Evolutionary conservation across 1,140 invertebrate genomes (phyloP).

Genomic region (Delia radicum): DNA sequence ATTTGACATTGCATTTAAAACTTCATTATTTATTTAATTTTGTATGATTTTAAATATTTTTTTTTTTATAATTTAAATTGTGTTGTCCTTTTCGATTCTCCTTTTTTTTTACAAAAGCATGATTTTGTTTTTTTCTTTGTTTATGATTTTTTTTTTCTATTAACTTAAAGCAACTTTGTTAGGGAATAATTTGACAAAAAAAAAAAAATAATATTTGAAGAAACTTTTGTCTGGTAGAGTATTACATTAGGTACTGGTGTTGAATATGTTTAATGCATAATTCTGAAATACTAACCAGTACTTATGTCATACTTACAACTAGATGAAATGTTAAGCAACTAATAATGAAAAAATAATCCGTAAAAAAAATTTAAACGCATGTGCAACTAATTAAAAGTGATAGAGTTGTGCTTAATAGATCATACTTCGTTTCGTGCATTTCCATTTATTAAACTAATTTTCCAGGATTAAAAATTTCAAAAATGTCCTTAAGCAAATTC

Average conservation of each 20-base stretch:
- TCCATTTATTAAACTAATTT: too few species aligned
- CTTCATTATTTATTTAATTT: constrained; percentile 40
- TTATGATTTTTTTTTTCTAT: constrained; percentile 22
- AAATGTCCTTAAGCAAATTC: too few species aligned
- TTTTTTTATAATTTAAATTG: constrained; percentile 37
- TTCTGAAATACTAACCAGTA: constrained; percentile 63
- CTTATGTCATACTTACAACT: constrained; percentile 75
- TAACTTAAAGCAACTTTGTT: constrained; percentile 15
- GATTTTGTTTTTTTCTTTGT: constrained; percentile 8
- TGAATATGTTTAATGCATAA: constrained; percentile 41
- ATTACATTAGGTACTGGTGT: constrained; percentile 98
- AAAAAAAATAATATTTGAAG: background rate
- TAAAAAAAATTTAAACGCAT: background rate
- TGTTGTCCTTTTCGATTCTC: constrained; percentile 12
- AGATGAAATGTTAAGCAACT: constrained; percentile 42
- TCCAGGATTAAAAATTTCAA: too few species aligned
- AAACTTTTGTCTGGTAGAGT: constrained; percentile 69
- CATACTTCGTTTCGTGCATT: too few species aligned
- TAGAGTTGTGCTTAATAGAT: too few species aligned
- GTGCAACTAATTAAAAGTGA: background rate
- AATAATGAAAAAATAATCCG: background rate
- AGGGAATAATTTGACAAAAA: background rate
- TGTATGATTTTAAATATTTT: constrained; percentile 15
- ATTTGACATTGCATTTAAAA: constrained; percentile 49
- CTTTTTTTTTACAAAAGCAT: constrained; percentile 15